Conservation (phyloP, 2,797 vertebrate species). For the Anisognathus igniventris region DNA sequence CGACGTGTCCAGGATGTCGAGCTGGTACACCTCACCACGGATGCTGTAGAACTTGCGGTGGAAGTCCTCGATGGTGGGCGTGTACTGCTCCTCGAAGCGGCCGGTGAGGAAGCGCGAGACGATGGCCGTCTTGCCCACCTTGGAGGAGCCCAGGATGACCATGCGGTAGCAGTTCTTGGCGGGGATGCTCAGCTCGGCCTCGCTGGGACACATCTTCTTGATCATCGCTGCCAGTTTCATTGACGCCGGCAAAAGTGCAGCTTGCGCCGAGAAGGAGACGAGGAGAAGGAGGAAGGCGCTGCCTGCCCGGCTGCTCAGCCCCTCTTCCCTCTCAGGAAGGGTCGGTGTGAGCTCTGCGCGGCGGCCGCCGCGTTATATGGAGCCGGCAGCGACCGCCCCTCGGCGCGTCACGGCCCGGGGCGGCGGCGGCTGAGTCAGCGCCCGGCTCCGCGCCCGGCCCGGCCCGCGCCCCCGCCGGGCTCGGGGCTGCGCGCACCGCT, state of each 20-base stretch:
- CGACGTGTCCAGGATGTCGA: constrained; percentile 95
- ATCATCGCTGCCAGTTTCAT: constrained; percentile 86
- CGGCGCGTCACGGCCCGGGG: constrained; percentile 23
- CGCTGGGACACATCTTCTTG: constrained; percentile 91
- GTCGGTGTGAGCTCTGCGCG: not conserved
- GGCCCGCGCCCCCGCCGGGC: not conserved
- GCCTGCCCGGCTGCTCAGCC: not conserved
- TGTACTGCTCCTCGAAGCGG: constrained; percentile 94
- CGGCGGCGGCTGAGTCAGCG: not conserved
- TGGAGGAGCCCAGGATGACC: constrained; percentile 96
- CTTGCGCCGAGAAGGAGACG: not conserved
- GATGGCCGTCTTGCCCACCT: constrained; percentile 97
- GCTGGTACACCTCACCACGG: constrained; percentile 92
- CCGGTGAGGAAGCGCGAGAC: constrained; percentile 93
- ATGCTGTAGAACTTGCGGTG: constrained; percentile 98
- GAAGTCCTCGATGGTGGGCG: constrained; percentile 97
- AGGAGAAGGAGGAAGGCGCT: not conserved
- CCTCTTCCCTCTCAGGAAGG: not conserved
- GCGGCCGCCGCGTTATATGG: constrained; percentile 68
- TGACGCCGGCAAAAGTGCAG: constrained; percentile 12
- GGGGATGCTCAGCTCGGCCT: constrained; percentile 88
- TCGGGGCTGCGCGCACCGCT: not conserved
- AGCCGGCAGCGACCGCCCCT: not conserved
- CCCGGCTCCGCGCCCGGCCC: not conserved
- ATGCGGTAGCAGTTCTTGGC: constrained; percentile 96